Percentiles rank a stretch among this genome's conserved stretches.
phyloP scores from a whole-genome alignment of 2,888 invertebrate species.

The Choreutis nemorana region DNA sequence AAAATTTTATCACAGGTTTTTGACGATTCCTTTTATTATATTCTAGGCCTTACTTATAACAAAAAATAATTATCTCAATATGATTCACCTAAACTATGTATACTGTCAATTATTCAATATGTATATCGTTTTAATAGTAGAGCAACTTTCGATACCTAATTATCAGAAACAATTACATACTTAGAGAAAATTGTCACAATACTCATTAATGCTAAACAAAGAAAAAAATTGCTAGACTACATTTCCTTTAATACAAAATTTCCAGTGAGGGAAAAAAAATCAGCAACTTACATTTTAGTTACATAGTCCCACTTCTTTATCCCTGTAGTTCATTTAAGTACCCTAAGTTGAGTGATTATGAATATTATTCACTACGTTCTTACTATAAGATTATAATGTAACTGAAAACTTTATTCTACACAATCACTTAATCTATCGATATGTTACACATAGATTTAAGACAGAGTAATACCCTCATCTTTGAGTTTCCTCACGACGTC shows the following conservation, averaged over 20 bases:
- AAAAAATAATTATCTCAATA: background rate
- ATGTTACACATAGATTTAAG: constrained; percentile 20
- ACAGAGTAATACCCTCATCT: constrained; percentile 34
- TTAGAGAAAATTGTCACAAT: background rate
- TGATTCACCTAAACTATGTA: background rate
- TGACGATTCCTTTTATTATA: constrained; percentile 30
- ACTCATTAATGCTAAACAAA: background rate
- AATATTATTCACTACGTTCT: no score
- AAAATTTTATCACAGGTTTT: constrained; percentile 43
- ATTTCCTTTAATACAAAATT: no score
- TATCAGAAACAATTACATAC: background rate
- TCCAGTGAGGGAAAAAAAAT: no score
- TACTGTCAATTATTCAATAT: background rate
- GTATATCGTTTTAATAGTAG: no score
- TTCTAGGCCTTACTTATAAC: background rate
- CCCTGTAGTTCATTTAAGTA: background rate
- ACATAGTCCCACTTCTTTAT: no score
- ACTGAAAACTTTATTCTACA: no score
- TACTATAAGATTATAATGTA: no score
- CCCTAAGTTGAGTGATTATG: no score
- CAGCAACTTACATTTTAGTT: no score
- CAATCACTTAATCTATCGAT: no score
- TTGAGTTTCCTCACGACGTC: constrained; percentile 40
- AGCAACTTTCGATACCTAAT: background rate
- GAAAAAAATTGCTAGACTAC: no score